Evolutionary conservation across 2,797 vertebrate genomes (phyloP), one percentile per base, ranked within the genome.

Genomic region (Antennarius maculatus): DNA sequence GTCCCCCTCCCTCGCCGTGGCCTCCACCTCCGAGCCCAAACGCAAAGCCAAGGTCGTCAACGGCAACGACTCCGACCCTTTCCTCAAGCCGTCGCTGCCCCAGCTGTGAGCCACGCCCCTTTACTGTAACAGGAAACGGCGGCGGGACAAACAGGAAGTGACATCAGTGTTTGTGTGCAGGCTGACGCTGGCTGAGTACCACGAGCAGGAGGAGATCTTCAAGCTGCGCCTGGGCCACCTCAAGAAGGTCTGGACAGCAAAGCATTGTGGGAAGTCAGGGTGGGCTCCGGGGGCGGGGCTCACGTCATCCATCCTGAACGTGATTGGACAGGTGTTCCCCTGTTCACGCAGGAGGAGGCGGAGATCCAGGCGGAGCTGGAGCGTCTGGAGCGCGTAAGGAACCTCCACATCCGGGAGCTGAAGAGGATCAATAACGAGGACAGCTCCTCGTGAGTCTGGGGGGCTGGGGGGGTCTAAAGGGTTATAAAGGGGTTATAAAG

Each of bases 371-470:
- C 96, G 31, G 98, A 99, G 93, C 93, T 99, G 87, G 98, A 99
- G 89, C 94, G 97, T 74, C 88, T 99, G 84, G 98, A 99, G 94
- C 94, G 98, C 66, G 97, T 99, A 85, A 94, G 98, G 89, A 99
- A 99, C 93, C 96, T 99, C 86, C 97, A 99, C 71, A 99, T 99
- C 92, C 92, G 98, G 89, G 98, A 99, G 84, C 94, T 99, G 86
- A 99, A 99, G 94, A 96, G 98, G 94, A 99, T 99, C 93, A 98
- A 97, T 89, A 99, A 99, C 57, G 98, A 99, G 91, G 98, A 99
- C 94, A 99, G 97, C 92, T 99, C 98, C 15, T 96, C 98, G 98
- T 99, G 91, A 95, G 92, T 85, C 5, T 23, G 23, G 23, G 23
- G 23, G 23, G 23, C 1, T 2, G 1, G 23, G 23, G 23, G 23